Evolutionary conservation across 2,888 invertebrate genomes (phyloP).

Genomic region (Pyrocoelia pectoralis): DNA sequence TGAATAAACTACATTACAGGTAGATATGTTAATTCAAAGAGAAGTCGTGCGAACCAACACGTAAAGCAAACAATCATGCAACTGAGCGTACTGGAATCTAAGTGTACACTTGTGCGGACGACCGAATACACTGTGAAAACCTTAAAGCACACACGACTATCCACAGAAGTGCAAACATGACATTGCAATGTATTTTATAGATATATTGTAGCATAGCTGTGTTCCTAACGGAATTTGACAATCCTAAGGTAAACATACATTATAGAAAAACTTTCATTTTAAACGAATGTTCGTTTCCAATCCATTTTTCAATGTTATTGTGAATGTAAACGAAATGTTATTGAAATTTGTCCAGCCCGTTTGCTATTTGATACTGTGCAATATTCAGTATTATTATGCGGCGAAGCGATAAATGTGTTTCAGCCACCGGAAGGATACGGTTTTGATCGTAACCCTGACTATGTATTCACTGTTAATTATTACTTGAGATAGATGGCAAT

Average conservation of each 20-base stretch:
- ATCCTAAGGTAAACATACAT: constrained; percentile 12
- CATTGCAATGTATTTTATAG: constrained; percentile 27
- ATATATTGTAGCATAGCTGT: constrained; percentile 18
- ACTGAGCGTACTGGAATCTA: constrained; percentile 32
- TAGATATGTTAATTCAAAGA: constrained; percentile 32
- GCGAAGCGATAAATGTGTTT: constrained; percentile 43
- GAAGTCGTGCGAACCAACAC: constrained; percentile 31
- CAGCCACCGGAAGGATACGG: constrained; percentile 46
- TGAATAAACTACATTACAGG: constrained; percentile 23
- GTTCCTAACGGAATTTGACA: constrained; percentile 19
- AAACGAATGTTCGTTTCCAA: neutral
- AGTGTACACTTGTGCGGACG: constrained; percentile 35
- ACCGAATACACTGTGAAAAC: constrained; percentile 33
- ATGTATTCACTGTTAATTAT: constrained; percentile 41
- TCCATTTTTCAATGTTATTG: neutral
- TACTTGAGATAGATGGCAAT: constrained; percentile 43
- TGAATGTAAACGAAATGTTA: neutral
- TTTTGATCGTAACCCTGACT: constrained; percentile 45
- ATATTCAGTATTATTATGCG: constrained; percentile 24
- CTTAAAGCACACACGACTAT: constrained; percentile 30
- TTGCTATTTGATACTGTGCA: constrained; percentile 11
- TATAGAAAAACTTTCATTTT: constrained; percentile 16
- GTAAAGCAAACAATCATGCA: constrained; percentile 32
- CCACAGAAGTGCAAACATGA: constrained; percentile 30
- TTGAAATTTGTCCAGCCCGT: neutral